phyloP scores from a whole-genome alignment of 2,888 invertebrate genomes.

The Tenthredo notha region DNA sequence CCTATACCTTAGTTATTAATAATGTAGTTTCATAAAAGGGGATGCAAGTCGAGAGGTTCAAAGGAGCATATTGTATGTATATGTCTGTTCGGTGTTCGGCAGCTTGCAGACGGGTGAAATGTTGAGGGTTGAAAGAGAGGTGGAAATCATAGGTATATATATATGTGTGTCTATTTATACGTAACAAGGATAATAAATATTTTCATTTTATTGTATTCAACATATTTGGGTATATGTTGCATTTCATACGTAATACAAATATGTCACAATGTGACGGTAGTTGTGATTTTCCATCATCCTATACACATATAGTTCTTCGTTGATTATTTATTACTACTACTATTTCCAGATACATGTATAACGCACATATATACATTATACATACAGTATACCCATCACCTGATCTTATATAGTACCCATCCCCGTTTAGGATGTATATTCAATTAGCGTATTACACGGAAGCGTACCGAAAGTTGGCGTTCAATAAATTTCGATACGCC shows the following conservation, averaged over 20 bases:
- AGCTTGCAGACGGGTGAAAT: background rate
- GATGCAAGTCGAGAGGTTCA: background rate
- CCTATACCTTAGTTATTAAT: too few relatives aligned
- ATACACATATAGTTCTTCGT: background rate
- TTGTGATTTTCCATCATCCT: background rate
- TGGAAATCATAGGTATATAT: background rate
- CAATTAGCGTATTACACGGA: too few relatives aligned
- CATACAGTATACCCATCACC: background rate
- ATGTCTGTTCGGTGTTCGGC: too few relatives aligned
- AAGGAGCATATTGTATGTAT: background rate
- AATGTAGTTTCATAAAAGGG: background rate
- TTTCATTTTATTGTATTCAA: conserved; percentile 26
- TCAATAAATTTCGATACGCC: too few relatives aligned
- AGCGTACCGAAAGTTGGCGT: too few relatives aligned
- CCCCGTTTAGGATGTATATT: too few relatives aligned
- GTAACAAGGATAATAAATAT: background rate
- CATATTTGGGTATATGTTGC: background rate
- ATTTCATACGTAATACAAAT: conserved; percentile 5
- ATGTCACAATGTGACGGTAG: background rate
- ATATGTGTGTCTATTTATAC: background rate
- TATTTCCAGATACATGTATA: background rate
- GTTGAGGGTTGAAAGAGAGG: background rate
- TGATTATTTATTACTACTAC: background rate
- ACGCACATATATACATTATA: background rate
- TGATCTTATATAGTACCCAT: too few relatives aligned